Evolutionary conservation across 2,888 invertebrate genomes (phyloP).

Genomic region (Zootermopsis nevadensis): DNA sequence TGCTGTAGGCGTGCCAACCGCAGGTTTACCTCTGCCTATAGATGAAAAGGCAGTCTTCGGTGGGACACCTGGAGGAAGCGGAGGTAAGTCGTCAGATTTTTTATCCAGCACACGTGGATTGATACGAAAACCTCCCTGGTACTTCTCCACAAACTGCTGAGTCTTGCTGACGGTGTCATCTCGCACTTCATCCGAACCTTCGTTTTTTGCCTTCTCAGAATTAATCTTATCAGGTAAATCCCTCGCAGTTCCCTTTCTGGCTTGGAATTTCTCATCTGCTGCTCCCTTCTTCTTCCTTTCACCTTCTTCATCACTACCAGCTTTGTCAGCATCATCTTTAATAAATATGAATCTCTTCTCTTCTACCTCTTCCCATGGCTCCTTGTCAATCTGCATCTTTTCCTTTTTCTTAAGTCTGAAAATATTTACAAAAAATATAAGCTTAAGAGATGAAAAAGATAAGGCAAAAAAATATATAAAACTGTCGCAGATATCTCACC

Average conservation of each 20-base stretch:
- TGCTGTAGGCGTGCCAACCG: slow-evolving; percentile 60
- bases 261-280: slow-evolving; percentile 50
- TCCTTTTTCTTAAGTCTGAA: slow-evolving; percentile 73
- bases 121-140: slow-evolving; percentile 53
- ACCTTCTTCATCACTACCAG: slow-evolving; percentile 52
- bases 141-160: slow-evolving; percentile 52
- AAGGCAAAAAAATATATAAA: slow-evolving; percentile 49
- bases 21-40: slow-evolving; percentile 39
- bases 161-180: slow-evolving; percentile 52
- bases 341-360: slow-evolving; percentile 59
- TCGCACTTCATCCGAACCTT: slow-evolving; percentile 45
- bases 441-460: slow-evolving; percentile 28
- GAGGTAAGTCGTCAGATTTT: slow-evolving; percentile 63
- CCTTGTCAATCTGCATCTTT: slow-evolving; percentile 55
- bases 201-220: slow-evolving; percentile 50
- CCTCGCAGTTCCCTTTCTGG: slow-evolving; percentile 38
- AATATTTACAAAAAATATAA: slow-evolving; percentile 26
- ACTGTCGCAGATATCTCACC: slow-evolving; percentile 49
- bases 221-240: slow-evolving; percentile 52
- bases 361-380: slow-evolving; percentile 60
- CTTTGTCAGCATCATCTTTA: slow-evolving; percentile 54
- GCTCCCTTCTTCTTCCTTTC: slow-evolving; percentile 52
- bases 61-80: slow-evolving; percentile 67
- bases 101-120: slow-evolving; percentile 51
- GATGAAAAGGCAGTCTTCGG: slow-evolving; percentile 59